These are phyloP conservation scores for Chelon auratus DNA, from an alignment of 2,797 vertebrate genomes.

Conservation along the genomic window DNA sequence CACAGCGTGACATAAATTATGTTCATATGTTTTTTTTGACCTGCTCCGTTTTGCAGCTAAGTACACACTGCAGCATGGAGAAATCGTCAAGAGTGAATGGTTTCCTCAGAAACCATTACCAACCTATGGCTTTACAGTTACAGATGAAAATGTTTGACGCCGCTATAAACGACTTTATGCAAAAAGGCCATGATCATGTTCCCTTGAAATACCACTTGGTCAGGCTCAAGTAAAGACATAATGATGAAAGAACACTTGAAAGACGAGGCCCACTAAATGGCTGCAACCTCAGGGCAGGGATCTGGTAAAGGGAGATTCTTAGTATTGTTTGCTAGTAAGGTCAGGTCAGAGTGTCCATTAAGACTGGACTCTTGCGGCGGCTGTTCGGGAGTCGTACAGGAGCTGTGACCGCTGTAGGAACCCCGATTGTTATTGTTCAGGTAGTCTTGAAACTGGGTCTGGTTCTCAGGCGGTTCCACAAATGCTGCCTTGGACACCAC, in stretches of 20 bases:
- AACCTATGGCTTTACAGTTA: constrained; percentile 66
- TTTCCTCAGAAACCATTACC: constrained; percentile 55
- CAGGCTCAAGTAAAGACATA: constrained; percentile 51
- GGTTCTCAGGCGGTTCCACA: constrained; percentile 84
- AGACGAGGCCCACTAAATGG: constrained; percentile 85
- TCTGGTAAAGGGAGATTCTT: constrained; percentile 94
- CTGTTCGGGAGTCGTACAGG: constrained; percentile 84
- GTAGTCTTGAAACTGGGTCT: constrained; percentile 92
- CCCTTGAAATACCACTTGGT: constrained; percentile 56
- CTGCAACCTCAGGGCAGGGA: constrained; percentile 87
- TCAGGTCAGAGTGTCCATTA: constrained; percentile 89
- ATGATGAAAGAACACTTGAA: constrained; percentile 64
- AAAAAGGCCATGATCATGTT: constrained; percentile 68
- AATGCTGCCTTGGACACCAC: constrained; percentile 85
- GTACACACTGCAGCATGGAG: constrained; percentile 43
- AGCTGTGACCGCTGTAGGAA: constrained; percentile 87
- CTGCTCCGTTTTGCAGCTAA: constrained; percentile 65
- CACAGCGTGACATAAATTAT: constrained; percentile 83
- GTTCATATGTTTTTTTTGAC: constrained; percentile 32
- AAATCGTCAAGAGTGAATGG: constrained; percentile 31
- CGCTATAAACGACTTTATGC: constrained; percentile 61
- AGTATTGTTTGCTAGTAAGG: constrained; percentile 90
- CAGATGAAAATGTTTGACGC: constrained; percentile 48
- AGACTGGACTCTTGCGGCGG: constrained; percentile 83
- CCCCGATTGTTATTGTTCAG: constrained; percentile 92